These are phyloP conservation scores for Epizoanthus illoricatus DNA, from an alignment of 92 coral and sea anemone genomes.

Conservation along the genomic window DNA sequence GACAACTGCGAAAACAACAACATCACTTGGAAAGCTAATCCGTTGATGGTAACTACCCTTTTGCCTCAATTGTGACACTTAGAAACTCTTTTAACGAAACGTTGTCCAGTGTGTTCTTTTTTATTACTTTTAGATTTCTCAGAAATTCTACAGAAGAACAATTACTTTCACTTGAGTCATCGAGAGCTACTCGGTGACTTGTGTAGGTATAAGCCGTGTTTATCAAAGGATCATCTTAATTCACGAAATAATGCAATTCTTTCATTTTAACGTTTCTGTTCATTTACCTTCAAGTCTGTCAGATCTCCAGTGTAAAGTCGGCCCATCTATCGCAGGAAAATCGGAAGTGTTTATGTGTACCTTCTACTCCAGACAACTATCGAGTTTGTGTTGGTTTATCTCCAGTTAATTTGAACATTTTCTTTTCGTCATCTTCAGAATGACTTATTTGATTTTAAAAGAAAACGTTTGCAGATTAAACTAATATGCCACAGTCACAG, in stretches of 20 bases:
- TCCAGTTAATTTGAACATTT: too few species aligned
- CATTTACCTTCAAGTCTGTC: background rate
- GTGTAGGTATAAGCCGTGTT: background rate
- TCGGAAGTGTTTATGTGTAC: too few species aligned
- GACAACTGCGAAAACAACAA: conserved; percentile 33
- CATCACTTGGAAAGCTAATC: background rate
- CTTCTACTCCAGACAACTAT: too few species aligned
- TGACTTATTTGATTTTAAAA: too few species aligned
- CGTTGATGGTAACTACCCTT: background rate
- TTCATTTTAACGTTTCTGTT: background rate
- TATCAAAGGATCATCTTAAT: conserved; percentile 6
- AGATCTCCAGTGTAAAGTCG: background rate
- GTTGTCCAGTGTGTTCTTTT: background rate
- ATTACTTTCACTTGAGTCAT: background rate
- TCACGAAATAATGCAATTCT: background rate
- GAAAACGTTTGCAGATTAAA: too few species aligned
- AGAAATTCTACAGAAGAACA: background rate
- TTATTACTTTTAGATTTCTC: background rate
- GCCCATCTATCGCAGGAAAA: too few species aligned
- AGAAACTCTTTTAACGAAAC: background rate
- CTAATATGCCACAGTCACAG: too few species aligned
- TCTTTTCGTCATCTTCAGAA: too few species aligned
- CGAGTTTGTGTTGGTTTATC: too few species aligned
- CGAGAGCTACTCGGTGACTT: background rate
- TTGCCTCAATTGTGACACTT: background rate